These are phyloP conservation scores for Psylliodes chrysocephalus DNA, from an alignment of 2,888 invertebrate species.

Conservation along the genomic window DNA sequence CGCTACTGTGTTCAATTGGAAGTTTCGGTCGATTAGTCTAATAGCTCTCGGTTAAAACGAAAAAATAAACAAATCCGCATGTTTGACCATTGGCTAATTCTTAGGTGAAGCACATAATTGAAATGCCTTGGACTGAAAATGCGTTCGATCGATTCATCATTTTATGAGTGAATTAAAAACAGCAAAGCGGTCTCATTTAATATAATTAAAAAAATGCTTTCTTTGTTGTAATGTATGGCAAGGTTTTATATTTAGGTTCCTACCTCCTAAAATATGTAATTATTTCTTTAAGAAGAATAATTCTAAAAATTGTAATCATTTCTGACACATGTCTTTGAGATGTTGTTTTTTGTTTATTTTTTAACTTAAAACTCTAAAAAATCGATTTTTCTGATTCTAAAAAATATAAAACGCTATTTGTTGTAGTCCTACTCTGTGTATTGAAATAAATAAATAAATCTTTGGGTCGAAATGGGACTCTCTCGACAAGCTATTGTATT, in stretches of 20 bases:
- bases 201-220: neutral
- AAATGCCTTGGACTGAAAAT: conserved; percentile 20
- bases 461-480: conserved; percentile 11
- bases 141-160: conserved; percentile 4
- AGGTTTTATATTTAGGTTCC: too few species aligned
- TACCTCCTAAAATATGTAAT: too few species aligned
- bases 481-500: conserved; percentile 7
- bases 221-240: neutral
- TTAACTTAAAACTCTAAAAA: too few species aligned
- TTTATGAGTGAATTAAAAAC: conserved; percentile 2
- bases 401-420: too few species aligned
- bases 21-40: conserved; percentile 21
- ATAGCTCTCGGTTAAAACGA: conserved; percentile 16
- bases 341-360: too few species aligned
- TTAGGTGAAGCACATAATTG: conserved; percentile 28
- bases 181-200: neutral
- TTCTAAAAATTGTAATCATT: too few species aligned
- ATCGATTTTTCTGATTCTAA: too few species aligned
- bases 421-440: neutral
- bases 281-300: too few species aligned
- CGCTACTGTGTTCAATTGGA: neutral
- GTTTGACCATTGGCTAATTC: conserved; percentile 27
- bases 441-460: conserved; percentile 3
- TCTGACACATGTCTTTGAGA: too few species aligned
- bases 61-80: conserved; percentile 27